Base-by-base conservation (phyloP, 2,888 invertebrate species). In the Parnassius glacialis region DNA sequence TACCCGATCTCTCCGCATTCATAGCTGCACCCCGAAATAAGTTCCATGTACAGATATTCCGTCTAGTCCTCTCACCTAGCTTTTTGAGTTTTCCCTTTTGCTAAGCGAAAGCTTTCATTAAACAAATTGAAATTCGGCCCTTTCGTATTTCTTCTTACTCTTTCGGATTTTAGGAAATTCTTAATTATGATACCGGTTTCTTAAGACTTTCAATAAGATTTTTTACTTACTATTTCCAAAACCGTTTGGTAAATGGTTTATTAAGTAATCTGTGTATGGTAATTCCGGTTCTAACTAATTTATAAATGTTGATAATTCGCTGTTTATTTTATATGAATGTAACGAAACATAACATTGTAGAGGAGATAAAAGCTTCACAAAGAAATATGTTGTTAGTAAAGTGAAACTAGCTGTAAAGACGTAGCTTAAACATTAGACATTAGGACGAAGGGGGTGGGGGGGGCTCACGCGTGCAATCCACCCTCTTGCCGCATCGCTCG, bases 1-100 rank as follows among this genome's bases (percentile, higher is more conserved):
- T 48, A 73, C 75, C 85, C 88, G 82, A 90, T 90, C 90, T 89
- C 79, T 70, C 80, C 77, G 84, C 81, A 88, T 90, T 88, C 89
- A 89, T 81, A 73, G 79, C 78, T 77, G 73, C 77, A 73, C 80
- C 79, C 78, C 81, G 80, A 83, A 77, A 83, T 67, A 75, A 79
- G 79, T 84, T 84, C 84, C 85, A 85, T 85, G 84, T 85, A 81
- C 72, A 84, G 79, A 84, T 82, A 85, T 77, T 80, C 74, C 75
- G 80, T 77, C 78, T 79, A 76, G 78, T 78, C 72, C 70, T 79
- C 83, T 81, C 83, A 79, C 80, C 80, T 75, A 77, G 81, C 84
- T 85, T 85, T 87, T 88, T 81, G 79, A 83, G 71, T 81, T 76
- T 83, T 78, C 71, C 76, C 77, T 74, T 81, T 81, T 78, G 77